phyloP scores from a whole-genome alignment of 2,113 vertebrate species.

The Corythornis cristatus region DNA sequence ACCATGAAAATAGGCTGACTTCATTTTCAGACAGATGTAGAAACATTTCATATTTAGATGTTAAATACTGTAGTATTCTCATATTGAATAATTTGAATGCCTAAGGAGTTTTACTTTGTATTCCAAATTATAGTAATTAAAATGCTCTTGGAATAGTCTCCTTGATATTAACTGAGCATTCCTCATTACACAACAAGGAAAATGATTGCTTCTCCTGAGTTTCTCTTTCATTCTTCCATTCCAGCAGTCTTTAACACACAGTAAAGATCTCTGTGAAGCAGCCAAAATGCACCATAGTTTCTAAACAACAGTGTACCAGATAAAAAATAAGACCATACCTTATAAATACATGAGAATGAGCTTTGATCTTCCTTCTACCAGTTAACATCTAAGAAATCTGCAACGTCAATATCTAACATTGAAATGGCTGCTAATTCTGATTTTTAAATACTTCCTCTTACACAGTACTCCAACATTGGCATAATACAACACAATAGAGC shows the following conservation, averaged over 20 bases:
- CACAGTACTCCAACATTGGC: neutral
- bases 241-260: neutral
- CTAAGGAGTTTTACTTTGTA: constrained; percentile 1
- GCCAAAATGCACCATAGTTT: neutral
- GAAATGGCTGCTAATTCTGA: neutral
- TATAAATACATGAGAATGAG: neutral
- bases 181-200: constrained; percentile 17
- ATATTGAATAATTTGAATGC: constrained; percentile 11
- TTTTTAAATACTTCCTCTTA: constrained; percentile 4
- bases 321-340: neutral
- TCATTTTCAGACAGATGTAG: constrained; percentile 13
- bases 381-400: neutral
- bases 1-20: neutral
- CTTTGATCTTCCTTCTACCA: neutral
- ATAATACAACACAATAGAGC: neutral
- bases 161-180: constrained; percentile 40
- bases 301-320: neutral
- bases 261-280: neutral
- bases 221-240: constrained; percentile 9
- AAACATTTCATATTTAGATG: constrained; percentile 22
- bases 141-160: constrained; percentile 3
- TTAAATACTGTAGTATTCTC: neutral
- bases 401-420: neutral
- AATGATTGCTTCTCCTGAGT: neutral
- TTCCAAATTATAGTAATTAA: constrained; percentile 48